Base-by-base conservation (phyloP, 2,113 vertebrate genomes). In the Syngnathus typhle region DNA sequence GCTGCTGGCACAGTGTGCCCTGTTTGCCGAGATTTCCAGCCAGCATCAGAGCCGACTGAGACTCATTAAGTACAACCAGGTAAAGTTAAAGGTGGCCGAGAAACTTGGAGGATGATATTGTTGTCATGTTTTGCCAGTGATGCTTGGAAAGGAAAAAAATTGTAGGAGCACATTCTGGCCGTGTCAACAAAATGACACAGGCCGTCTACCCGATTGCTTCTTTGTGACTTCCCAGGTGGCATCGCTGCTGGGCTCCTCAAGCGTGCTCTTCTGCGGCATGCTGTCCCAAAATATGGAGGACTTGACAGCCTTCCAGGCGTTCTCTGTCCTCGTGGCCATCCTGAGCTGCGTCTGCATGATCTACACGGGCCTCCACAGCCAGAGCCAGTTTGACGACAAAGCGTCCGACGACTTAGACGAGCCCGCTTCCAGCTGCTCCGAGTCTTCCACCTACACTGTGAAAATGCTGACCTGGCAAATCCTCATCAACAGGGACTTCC, bases 211-310 rank as follows among this genome's bases (percentile, higher is more conserved):
- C 12, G 11, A 43, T 43, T 9, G 41, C 0, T 2, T 70, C 4
- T 32, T 15, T 52, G 68, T 52, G 43, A 58, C 74, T 63, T 76
- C 12, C 36, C 65, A 89, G 76, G 88, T 93, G 68, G 93, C 92
- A 0, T 93, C 93, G 0, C 72, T 96, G 0, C 0, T 93, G 0
- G 94, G 93, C 2, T 94, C 95, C 1, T 93, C 90, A 0, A 92
- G 93, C 0, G 54, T 95, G 68, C 92, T 98, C 0, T 93, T 95
- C 68, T 94, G 93, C 19, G 93, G 94, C 11, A 82, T 96, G 0
- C 0, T 94, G 0, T 94, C 95, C 1, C 73, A 72, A 6, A 95
- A 97, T 73, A 92, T 95, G 93, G 93, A 95, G 1, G 87, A 91
- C 63, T 93, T 95, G 12, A 44, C 72, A 0, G 63, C 1, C 68